Evolutionary conservation across 1,140 invertebrate genomes (phyloP).

Genomic region (Alviniconcha marisindica): DNA sequence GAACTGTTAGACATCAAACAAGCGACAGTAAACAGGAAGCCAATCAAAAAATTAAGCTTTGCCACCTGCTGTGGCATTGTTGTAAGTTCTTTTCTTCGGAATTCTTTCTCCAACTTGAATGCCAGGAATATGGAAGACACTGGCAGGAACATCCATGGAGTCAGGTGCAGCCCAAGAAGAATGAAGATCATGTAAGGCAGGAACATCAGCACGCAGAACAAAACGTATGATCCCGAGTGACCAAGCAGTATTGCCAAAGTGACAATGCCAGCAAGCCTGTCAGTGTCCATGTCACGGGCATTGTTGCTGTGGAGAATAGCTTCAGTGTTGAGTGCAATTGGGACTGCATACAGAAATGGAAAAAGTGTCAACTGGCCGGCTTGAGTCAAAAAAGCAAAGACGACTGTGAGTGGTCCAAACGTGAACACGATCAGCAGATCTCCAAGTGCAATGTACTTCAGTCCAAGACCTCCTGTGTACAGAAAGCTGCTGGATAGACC

Average conservation of each 20-base stretch:
- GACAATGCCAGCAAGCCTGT: conserved; percentile 90
- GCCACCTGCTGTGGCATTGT: conserved; percentile 91
- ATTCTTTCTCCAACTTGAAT: conserved; percentile 93
- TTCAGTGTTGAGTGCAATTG: conserved; percentile 94
- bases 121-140: conserved; percentile 90
- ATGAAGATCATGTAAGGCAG: conserved; percentile 93
- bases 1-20: conserved; percentile 59
- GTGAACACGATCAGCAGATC: conserved; percentile 93
- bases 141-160: conserved; percentile 91
- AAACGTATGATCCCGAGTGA: conserved; percentile 90
- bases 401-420: conserved; percentile 95
- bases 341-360: conserved; percentile 93
- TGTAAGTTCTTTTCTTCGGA: conserved; percentile 87
- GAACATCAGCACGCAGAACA: conserved; percentile 94
- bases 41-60: conserved; percentile 92
- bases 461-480: conserved; percentile 89
- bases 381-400: conserved; percentile 95
- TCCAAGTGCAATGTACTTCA: conserved; percentile 95
- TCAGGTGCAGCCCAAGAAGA: conserved; percentile 86
- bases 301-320: conserved; percentile 97
- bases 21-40: conserved; percentile 90
- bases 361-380: conserved; percentile 83
- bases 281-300: conserved; percentile 91
- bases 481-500: conserved; percentile 90
- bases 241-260: conserved; percentile 96